phyloP scores from a whole-genome alignment of 2,888 invertebrate species.

The Abrostola tripartita region DNA sequence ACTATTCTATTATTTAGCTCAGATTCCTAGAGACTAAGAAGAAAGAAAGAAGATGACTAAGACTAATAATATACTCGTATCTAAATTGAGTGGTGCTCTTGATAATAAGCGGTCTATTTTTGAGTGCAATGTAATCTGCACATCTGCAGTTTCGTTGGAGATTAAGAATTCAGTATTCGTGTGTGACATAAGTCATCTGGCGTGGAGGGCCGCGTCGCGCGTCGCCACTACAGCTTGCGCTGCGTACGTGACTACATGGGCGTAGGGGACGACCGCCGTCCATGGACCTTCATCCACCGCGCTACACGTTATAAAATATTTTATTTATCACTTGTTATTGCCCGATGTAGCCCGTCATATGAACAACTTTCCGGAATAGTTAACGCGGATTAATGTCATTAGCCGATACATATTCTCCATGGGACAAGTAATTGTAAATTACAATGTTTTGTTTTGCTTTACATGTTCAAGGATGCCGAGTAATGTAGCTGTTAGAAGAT shows the following conservation, averaged over 20 bases:
- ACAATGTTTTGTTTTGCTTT: slow-evolving; percentile 28
- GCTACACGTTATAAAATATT: slow-evolving; percentile 39
- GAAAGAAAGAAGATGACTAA: not conserved
- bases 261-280: slow-evolving; percentile 62
- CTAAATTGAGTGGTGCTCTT: slow-evolving; percentile 5
- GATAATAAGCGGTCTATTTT: slow-evolving; percentile 16
- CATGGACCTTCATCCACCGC: slow-evolving; percentile 66
- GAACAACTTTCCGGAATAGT: slow-evolving; percentile 36
- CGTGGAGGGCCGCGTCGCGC: slow-evolving; percentile 60
- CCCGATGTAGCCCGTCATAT: slow-evolving; percentile 26
- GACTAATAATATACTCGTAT: no score
- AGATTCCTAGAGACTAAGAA: slow-evolving; percentile 7
- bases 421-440: slow-evolving; percentile 18
- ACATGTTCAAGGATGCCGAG: slow-evolving; percentile 24
- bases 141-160: slow-evolving; percentile 25
- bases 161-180: slow-evolving; percentile 30
- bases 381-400: slow-evolving; percentile 20
- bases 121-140: slow-evolving; percentile 18
- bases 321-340: slow-evolving; percentile 54
- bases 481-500: slow-evolving; percentile 10
- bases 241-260: slow-evolving; percentile 78
- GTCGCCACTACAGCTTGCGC: slow-evolving; percentile 23
- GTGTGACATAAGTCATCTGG: slow-evolving; percentile 42
- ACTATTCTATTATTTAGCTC: slow-evolving; percentile 3
- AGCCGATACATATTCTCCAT: slow-evolving; percentile 28